These are phyloP conservation scores for Diachasma alloeum DNA, from an alignment of 1,140 invertebrate genomes.

Conservation along the genomic window DNA sequence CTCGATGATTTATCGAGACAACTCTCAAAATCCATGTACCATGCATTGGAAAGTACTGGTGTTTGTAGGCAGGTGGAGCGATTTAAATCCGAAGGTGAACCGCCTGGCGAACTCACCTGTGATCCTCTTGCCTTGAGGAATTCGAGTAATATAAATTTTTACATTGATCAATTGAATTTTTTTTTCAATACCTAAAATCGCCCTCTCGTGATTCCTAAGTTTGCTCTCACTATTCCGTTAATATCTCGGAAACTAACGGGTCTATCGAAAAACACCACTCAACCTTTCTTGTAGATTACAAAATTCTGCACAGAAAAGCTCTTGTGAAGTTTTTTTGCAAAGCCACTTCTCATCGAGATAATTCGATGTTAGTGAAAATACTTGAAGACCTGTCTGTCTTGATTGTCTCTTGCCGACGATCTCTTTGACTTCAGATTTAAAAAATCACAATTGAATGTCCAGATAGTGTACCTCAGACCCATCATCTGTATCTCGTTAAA, in stretches of 20 bases:
- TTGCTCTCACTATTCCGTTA: background rate
- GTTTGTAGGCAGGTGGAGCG: constrained; percentile 12
- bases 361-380: background rate
- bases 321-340: background rate
- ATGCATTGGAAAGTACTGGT: constrained; percentile 23
- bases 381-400: no score
- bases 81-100: constrained; percentile 27
- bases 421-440: no score
- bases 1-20: constrained; percentile 3
- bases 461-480: background rate
- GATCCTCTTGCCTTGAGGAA: constrained; percentile 10
- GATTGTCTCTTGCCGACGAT: no score
- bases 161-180: background rate
- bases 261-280: background rate
- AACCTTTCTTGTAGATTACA: background rate
- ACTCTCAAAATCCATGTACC: background rate
- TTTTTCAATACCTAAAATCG: background rate
- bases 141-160: background rate
- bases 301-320: background rate
- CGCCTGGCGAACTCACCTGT: constrained; percentile 17
- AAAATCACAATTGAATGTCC: no score
- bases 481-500: background rate
- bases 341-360: background rate
- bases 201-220: background rate
- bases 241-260: background rate